Evolutionary conservation across 2,888 invertebrate species (phyloP), one percentile per base, ranked within the genome.

Genomic region (Lutraria lutraria): DNA sequence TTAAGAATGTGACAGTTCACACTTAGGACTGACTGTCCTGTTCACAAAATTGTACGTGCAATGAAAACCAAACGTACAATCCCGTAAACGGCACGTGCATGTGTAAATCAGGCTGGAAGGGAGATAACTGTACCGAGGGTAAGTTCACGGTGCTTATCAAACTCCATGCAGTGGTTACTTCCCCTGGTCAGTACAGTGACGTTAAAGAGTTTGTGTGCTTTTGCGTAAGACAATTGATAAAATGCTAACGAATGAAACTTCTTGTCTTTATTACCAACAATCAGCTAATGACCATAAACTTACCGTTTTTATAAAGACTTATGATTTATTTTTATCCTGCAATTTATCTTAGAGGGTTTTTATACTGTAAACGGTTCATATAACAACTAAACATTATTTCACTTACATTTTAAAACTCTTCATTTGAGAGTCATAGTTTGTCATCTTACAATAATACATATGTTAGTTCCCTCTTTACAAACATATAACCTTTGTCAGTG

Each of bases 11-110:
- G n/a, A 25, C 53, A 72, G 79, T 43, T 21, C 53, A 15, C 83
- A 83, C 15, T 89, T 80, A 19, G 90, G 88, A 8, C 19, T 76
- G 88, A 8, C 19, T 76, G 15, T 6, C 81, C 34, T 90, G 90
- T 52, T 4, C 0, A 6, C 52, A 76, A 21, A 68, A 54, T 0
- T 90, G 90, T 60, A 72, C 53, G 34, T 90, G 90, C 52, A 86
- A 90, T 72, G 86, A 79, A 34, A 90, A 90, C 76, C 86, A 90
- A 72, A 88, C 88, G 12, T 90, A 88, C 63, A 53, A 88, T 80
- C 83, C 21, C 8, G 76, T 81, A 19, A 52, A 79, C 80, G 90
- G 90, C 8, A 60, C 34, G 4, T 90, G 90, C 63, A 86, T 81
- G 16, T 90, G 90, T 54, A 86, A 84, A 81, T 76, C 88, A 8